A percentile compares a stretch with the other conserved stretches of the same genome.
Conservation (phyloP, 2,113 vertebrate species). For the Callithrix jacchus region DNA sequence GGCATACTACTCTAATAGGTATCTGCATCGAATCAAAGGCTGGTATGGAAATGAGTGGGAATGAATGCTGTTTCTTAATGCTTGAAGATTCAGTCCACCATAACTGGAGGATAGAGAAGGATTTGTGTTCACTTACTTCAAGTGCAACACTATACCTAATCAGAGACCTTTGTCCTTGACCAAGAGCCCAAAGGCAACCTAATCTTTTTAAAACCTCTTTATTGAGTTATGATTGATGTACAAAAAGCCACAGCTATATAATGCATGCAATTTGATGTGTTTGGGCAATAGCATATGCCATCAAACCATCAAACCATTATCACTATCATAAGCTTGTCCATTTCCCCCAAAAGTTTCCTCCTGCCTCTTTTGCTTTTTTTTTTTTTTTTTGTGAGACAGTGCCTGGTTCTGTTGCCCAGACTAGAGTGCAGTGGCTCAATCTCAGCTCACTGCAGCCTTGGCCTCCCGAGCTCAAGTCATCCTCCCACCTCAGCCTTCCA, state of each 20-base stretch:
- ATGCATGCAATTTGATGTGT: not conserved
- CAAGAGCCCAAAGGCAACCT: conserved; percentile 35
- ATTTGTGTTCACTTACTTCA: conserved; percentile 35
- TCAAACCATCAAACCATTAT: not conserved
- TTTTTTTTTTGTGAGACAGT: not conserved
- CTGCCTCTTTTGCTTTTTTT: not conserved
- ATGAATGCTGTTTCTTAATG: not conserved
- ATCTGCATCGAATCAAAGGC: conserved; percentile 73
- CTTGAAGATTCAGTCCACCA: not conserved
- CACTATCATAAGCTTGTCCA: not conserved
- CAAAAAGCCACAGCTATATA: not conserved
- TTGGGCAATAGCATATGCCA: not conserved
- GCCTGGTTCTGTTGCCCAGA: too few species aligned
- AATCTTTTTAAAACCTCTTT: not conserved
- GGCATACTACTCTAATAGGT: conserved; percentile 77
- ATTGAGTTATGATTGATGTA: not conserved
- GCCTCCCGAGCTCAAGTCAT: too few species aligned
- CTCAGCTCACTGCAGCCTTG: too few species aligned
- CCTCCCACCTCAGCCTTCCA: too few species aligned
- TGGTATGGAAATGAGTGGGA: conserved; percentile 67
- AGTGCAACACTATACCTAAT: conserved; percentile 31
- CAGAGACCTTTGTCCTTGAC: conserved; percentile 30
- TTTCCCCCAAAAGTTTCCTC: not conserved
- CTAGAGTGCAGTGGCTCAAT: too few species aligned
- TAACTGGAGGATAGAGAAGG: not conserved